Percentiles rank a stretch among this genome's conserved stretches.
phyloP scores from a whole-genome alignment of 2,113 vertebrate genomes.

The Cebidichthys violaceus region DNA sequence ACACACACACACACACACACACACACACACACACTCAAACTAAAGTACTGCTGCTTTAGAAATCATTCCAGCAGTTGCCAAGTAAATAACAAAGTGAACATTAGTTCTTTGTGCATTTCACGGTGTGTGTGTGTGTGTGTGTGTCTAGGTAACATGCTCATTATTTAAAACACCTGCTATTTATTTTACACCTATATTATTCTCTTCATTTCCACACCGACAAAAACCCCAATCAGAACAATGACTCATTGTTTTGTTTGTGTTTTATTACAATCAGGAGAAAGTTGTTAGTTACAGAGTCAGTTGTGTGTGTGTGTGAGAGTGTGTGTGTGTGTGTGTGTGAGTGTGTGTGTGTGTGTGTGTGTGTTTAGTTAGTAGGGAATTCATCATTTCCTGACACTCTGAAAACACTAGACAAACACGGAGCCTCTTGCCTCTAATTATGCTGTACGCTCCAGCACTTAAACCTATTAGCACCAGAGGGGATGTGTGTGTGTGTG shows the following conservation, averaged over 20 bases:
- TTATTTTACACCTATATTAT: slow-evolving; percentile 5
- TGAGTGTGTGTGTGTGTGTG: slow-evolving; percentile 12
- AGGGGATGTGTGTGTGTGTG: slow-evolving; percentile 41
- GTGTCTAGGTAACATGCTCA: neutral
- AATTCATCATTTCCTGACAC: slow-evolving; percentile 73
- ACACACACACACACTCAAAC: slow-evolving; percentile 16
- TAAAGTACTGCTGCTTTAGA: slow-evolving; percentile 2
- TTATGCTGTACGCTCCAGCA: slow-evolving; percentile 73
- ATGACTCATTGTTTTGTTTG: slow-evolving; percentile 28
- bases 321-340: slow-evolving; percentile 28
- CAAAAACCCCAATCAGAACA: neutral
- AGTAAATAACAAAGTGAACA: neutral
- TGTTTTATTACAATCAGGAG: slow-evolving; percentile 28
- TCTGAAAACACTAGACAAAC: slow-evolving; percentile 69
- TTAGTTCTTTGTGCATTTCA: neutral
- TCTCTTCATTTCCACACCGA: neutral
- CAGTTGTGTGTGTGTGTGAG: slow-evolving; percentile 12
- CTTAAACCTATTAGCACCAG: slow-evolving; percentile 78
- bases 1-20: slow-evolving; percentile 30
- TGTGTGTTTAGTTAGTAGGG: slow-evolving; percentile 51
- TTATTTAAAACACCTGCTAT: slow-evolving; percentile 38
- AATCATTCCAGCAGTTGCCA: neutral
- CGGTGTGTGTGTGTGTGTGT: slow-evolving; percentile 6
- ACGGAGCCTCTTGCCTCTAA: slow-evolving; percentile 69
- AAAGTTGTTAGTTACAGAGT: slow-evolving; percentile 24